These are phyloP conservation scores for Achroia grisella DNA, from an alignment of 1,140 invertebrate genomes.

Conservation along the genomic window DNA sequence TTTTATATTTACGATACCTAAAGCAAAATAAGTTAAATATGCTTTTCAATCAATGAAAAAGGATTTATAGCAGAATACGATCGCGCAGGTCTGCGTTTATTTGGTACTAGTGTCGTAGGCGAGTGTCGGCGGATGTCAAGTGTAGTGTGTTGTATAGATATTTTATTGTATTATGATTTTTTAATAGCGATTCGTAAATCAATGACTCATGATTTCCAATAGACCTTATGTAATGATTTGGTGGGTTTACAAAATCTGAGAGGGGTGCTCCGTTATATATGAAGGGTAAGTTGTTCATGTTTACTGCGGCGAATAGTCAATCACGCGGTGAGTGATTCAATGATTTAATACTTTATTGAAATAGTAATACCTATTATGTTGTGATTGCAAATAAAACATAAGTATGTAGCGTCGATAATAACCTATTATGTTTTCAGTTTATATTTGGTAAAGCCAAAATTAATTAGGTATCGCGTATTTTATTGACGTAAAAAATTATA, in stretches of 20 bases:
- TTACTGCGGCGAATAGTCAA: slow-evolving; percentile 6
- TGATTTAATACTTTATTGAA: neutral
- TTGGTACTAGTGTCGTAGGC: slow-evolving; percentile 7
- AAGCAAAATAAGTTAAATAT: slow-evolving; percentile 18
- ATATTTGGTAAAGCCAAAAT: too few relatives aligned
- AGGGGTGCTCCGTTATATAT: slow-evolving; percentile 38
- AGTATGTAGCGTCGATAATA: too few relatives aligned
- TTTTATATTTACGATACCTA: slow-evolving; percentile 12
- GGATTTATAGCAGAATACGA: slow-evolving; percentile 1
- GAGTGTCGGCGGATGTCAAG: slow-evolving; percentile 6
- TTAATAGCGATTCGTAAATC: slow-evolving; percentile 5
- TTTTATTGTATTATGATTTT: slow-evolving; percentile 3
- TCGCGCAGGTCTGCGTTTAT: slow-evolving; percentile 3
- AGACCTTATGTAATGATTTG: slow-evolving; percentile 25
- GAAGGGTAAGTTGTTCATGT: slow-evolving; percentile 51
- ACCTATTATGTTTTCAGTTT: too few relatives aligned
- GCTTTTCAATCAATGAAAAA: slow-evolving; percentile 14
- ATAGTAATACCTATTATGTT: neutral
- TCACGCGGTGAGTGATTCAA: neutral
- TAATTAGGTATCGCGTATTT: too few relatives aligned
- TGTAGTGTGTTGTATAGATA: slow-evolving; percentile 20
- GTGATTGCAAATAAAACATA: too few relatives aligned
- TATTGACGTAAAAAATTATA: too few relatives aligned
- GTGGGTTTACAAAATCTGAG: slow-evolving; percentile 21
- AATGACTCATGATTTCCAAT: slow-evolving; percentile 6